These are phyloP conservation scores for Neosilurus mollespiculum DNA, from an alignment of 2,797 vertebrate genomes.

Conservation along the genomic window DNA sequence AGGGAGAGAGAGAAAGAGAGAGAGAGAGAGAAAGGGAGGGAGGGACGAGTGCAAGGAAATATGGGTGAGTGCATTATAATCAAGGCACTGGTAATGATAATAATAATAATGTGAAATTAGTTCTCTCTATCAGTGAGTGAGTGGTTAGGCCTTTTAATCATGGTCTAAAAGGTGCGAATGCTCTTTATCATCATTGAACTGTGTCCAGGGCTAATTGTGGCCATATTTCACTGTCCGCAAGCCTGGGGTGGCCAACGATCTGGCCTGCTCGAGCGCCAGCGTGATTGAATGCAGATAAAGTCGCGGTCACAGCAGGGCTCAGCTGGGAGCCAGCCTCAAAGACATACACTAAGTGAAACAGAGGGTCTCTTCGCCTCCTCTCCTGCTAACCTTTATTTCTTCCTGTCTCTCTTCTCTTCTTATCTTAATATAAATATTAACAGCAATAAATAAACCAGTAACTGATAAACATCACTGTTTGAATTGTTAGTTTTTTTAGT, in stretches of 20 bases:
- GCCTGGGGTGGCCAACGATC: conserved; percentile 75
- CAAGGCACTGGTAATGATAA: conserved; percentile 75
- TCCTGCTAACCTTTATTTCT: conserved; percentile 23
- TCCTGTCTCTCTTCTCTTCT: conserved; percentile 11
- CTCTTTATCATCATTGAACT: conserved; percentile 98
- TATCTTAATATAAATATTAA: neutral
- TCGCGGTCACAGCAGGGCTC: conserved; percentile 60
- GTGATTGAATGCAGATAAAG: conserved; percentile 67
- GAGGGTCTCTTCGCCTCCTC: conserved; percentile 49
- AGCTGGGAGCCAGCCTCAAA: conserved; percentile 55
- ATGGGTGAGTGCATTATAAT: conserved; percentile 79
- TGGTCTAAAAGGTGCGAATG: conserved; percentile 89
- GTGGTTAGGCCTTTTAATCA: conserved; percentile 94
- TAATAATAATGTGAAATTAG: conserved; percentile 95
- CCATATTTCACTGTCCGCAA: conserved; percentile 95
- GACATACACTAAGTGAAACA: conserved; percentile 63
- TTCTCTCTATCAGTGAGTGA: conserved; percentile 91
- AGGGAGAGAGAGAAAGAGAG: conserved; percentile 37
- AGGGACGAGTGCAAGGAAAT: conserved; percentile 52
- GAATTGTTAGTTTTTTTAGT: neutral
- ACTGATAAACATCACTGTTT: neutral
- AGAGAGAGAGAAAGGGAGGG: conserved; percentile 27
- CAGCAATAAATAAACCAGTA: neutral
- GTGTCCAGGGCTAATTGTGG: conserved; percentile 95
- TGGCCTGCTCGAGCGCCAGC: conserved; percentile 61